Conservation (phyloP, 2,888 invertebrate genomes). For the Eupithecia tripunctaria region DNA sequence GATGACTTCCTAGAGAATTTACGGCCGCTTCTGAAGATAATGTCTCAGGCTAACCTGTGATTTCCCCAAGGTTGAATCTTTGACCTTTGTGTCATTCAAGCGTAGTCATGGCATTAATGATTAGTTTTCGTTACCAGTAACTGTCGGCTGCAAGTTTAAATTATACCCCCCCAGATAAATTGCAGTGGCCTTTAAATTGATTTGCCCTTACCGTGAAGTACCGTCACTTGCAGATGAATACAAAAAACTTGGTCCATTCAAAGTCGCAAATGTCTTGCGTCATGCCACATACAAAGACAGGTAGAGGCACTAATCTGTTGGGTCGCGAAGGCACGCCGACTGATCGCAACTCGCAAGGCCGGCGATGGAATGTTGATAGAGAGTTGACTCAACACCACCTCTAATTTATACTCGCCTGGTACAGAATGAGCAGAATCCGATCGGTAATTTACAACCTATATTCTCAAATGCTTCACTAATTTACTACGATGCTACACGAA, state of each 20-base stretch:
- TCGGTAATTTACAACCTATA: slow-evolving; percentile 36
- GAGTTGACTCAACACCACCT: slow-evolving; percentile 62
- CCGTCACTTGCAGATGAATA: slow-evolving; percentile 27
- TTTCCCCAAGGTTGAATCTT: slow-evolving; percentile 31
- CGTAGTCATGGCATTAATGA: slow-evolving; percentile 15
- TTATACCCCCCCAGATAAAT: background rate
- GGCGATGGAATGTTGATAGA: slow-evolving; percentile 69
- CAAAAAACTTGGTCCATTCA: slow-evolving; percentile 27
- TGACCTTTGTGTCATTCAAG: slow-evolving; percentile 31
- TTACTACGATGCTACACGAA: background rate
- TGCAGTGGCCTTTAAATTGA: background rate
- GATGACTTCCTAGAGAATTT: slow-evolving; percentile 25
- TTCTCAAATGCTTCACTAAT: background rate
- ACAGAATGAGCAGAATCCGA: slow-evolving; percentile 25
- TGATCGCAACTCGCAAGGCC: slow-evolving; percentile 65
- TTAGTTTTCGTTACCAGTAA: slow-evolving; percentile 3
- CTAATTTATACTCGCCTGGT: slow-evolving; percentile 60
- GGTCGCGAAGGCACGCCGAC: slow-evolving; percentile 55
- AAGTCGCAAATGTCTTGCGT: slow-evolving; percentile 29
- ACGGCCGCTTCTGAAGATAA: slow-evolving; percentile 21
- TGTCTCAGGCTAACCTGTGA: slow-evolving; percentile 24
- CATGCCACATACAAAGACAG: slow-evolving; percentile 43
- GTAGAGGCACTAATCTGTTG: slow-evolving; percentile 43
- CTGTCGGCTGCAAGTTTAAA: background rate
- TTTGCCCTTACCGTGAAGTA: slow-evolving; percentile 2